Base-by-base conservation (phyloP, 2,888 invertebrate species). In the Dasysyrphus albostriatus region DNA sequence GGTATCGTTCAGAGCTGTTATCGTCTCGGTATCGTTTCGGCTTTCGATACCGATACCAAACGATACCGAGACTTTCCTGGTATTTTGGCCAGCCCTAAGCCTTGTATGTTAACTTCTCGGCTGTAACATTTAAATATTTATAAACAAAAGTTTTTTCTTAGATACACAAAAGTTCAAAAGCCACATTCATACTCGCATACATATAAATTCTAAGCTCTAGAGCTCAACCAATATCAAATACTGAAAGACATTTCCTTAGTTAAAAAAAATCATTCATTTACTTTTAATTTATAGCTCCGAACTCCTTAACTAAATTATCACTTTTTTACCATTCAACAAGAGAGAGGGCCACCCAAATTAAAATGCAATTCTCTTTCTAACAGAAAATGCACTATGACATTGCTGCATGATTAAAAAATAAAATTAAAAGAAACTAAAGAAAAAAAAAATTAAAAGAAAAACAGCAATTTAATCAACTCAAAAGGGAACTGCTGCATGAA, bases 391-490 rank as follows among this genome's bases (percentile, higher is more conserved):
- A 54, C 54, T 70, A 56, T 70, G 70, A 74, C 74, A 74, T 67
- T 67, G 67, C 19, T 67, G 67, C 67, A 49, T 67, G 67, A 67
- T 67, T 67, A 42, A 61, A 61, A 59, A 59, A 59, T 32, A 29
- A 61, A 61, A 61, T 58, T 59, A 47, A 47, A 65, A 16, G 32
- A 49, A 51, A 59, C 56, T 0, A 9, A 24, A 24, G 24, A n/a
- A 5, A n/a, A 63, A 44, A 42, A 9, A 12, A 58, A 14, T 51
- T 39, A 34, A 65, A 47, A 16, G 47, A 63, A 51, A 59, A 61
- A 81, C 54, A 76, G 78, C 83, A 87, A 87, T 87, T 87, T 87
- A 78, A 87, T 87, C 83, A 87, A 70, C 42, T 51, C 78, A 61
- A 61, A 61, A 83, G 39, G 39, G 39, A 42, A 69, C 54, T 79